Evolutionary conservation across 2,113 vertebrate genomes (phyloP), one percentile per base, ranked within the genome.

Genomic region (Struthio camelus): DNA sequence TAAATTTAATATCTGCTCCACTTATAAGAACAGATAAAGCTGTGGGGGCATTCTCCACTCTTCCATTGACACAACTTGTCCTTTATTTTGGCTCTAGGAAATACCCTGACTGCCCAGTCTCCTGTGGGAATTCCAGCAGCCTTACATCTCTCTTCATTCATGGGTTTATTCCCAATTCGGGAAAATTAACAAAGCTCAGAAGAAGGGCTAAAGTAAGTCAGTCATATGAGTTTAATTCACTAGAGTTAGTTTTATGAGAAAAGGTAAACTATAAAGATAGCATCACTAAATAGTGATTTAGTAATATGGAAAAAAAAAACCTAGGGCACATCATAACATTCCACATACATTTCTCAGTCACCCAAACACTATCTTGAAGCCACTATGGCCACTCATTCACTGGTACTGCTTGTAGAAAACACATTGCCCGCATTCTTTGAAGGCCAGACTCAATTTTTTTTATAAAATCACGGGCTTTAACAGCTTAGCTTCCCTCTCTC

Each of bases 371-470:
- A 22, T 1, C 7, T 20, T 71, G 54, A 87, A 40, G 24, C 36
- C n/a, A 54, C 36, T 53, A 13, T 40, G 36, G 18, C 25, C 38
- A 13, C 13, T 76, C 0, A 0, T 70, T 71, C 27, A 34, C 12
- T 64, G 42, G 24, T 59, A 50, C 9, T 86, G 23, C 34, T 71
- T 51, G 46, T 27, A 64, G 30, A 51, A 84, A 94, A 58, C 19
- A 62, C 17, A 25, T 10, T 84, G 20, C 14, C 19, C 38, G 44
- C 14, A 42, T 46, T 8, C 36, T 64, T n/a, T 64, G 62, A 32
- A 38, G 23, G 36, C 23, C 36, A 25, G 36, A 22, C 9, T 48
- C 14, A 48, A 9, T 77, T 64, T 80, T 77, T 61, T 65, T 25
- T 80, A 38, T n/a, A 67, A 69, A 93, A 56, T 19, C 11, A 42